Evolutionary conservation across 1,140 invertebrate genomes (phyloP).

Genomic region (Drosophila sucinea): DNA sequence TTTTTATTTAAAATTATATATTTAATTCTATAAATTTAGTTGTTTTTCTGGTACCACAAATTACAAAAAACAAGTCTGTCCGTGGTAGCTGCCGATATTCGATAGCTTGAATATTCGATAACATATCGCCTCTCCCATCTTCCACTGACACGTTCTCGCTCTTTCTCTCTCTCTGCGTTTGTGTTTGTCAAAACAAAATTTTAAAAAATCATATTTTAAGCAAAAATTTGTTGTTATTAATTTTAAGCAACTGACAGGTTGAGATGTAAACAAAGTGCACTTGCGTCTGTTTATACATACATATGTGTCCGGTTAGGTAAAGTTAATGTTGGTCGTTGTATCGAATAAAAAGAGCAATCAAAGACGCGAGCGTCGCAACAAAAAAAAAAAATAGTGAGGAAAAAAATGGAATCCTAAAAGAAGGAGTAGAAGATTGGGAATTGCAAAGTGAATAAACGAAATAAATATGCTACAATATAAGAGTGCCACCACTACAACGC

Average conservation of each 20-base stretch:
- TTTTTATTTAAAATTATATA: too few relatives aligned
- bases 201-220: constrained; percentile 48
- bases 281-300: neutral
- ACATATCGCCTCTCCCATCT: neutral
- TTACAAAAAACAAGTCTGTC: too few relatives aligned
- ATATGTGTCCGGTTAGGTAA: constrained; percentile 17
- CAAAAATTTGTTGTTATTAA: constrained; percentile 3
- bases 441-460: neutral
- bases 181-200: constrained; percentile 79
- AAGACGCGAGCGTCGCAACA: constrained; percentile 14
- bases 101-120: neutral
- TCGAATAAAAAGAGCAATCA: neutral
- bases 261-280: constrained; percentile 30
- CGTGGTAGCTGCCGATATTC: too few relatives aligned
- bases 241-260: constrained; percentile 21
- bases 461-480: constrained; percentile 64
- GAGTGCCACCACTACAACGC: constrained; percentile 51
- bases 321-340: neutral
- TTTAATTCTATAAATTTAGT: too few relatives aligned
- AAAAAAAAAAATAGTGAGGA: constrained; percentile 11
- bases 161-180: constrained; percentile 48
- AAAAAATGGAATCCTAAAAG: constrained; percentile 10
- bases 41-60: too few relatives aligned
- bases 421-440: neutral
- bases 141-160: neutral